Base-by-base conservation (phyloP, 2,888 invertebrate species). In the Drosophila acutilabella region DNA sequence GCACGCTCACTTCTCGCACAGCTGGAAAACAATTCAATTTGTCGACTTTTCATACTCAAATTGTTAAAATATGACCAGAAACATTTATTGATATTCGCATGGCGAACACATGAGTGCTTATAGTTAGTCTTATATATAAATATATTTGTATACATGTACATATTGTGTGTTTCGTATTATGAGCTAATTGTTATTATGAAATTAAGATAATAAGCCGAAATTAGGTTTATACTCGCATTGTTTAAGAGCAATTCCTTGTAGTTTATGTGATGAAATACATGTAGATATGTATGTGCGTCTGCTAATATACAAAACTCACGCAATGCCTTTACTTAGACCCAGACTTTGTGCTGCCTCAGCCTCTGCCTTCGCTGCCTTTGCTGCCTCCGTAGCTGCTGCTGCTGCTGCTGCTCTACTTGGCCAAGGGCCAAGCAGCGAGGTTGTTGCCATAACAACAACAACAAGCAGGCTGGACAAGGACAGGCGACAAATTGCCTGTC, bases 301-400 rank as follows among this genome's bases (percentile, higher is more conserved):
- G 64, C 45, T 85, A 81, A 89, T 85, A 58, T 54, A 67, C 68
- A 78, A 69, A 85, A 72, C 78, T 85, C 84, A 85, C 85, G 84
- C 84, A 71, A 78, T 79, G 65, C 73, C 68, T 53, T 74, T 78
- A 57, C 67, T 74, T 61, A 74, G 52, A 62, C 58, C 74, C 58
- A 57, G 64, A 72, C 74, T 86, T 83, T 83, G 89, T 83, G 82
- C 82, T 74, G 78, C 69, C 74, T 53, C 40, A 16, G 44, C 18
- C 36, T 3, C n/a, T n/a, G 38, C 36, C 8, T 20, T 20, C 44
- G 6, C 13, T 30, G 26, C 5, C 4, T 26, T 30, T 13, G 48
- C 16, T 48, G 52, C 51, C 68, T 66, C 74, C 7, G n/a, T 36
- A 86, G 86, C 86, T 66, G 73, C 73, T 50, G 45, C 18, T 50